Percentiles rank a stretch among this genome's conserved stretches.
Conservation (phyloP, 2,888 invertebrate genomes). For the Platynereis dumerilii region DNA sequence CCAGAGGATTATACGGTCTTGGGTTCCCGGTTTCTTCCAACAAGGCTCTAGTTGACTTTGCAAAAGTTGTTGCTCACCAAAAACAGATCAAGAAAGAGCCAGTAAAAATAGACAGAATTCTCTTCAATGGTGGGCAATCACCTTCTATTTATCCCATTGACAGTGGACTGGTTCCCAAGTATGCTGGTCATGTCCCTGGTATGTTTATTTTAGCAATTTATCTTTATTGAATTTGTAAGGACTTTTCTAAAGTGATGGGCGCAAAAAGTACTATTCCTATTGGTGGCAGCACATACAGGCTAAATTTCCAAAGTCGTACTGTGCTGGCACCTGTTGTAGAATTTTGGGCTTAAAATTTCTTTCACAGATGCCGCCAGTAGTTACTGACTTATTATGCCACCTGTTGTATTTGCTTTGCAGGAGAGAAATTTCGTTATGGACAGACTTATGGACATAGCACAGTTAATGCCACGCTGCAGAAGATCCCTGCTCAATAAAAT, state of each 20-base stretch:
- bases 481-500: too few relatives aligned
- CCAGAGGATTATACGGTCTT: constrained; percentile 46
- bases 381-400: not conserved
- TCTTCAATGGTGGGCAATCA: constrained; percentile 28
- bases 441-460: constrained; percentile 55
- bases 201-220: constrained; percentile 12
- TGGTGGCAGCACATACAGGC: constrained; percentile 2
- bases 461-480: constrained; percentile 40
- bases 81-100: constrained; percentile 36
- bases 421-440: constrained; percentile 55
- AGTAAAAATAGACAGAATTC: constrained; percentile 29
- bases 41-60: constrained; percentile 52
- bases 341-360: not conserved
- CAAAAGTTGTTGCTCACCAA: constrained; percentile 40
- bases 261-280: not conserved
- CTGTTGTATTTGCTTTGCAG: constrained; percentile 37
- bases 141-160: constrained; percentile 49
- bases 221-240: not conserved
- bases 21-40: constrained; percentile 56
- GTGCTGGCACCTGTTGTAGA: not conserved
- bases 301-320: too few relatives aligned
- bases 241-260: not conserved
- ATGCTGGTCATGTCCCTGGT: constrained; percentile 59
- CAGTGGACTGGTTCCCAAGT: constrained; percentile 52
- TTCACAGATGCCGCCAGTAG: not conserved